These are phyloP conservation scores for Calephelis nemesis DNA, from an alignment of 1,140 invertebrate genomes.

Conservation along the genomic window DNA sequence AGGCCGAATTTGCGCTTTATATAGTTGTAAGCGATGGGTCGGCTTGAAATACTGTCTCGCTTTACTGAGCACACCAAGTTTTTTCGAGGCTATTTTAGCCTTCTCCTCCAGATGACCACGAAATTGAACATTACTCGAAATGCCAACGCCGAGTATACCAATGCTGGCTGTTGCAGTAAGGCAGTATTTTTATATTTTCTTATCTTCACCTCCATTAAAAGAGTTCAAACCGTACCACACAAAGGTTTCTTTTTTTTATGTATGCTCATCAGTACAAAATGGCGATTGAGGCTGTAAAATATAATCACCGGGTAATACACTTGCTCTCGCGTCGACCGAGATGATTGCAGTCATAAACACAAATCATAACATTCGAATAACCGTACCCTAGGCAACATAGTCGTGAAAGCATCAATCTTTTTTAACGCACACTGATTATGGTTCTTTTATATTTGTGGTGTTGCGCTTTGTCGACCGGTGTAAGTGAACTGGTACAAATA, in stretches of 20 bases:
- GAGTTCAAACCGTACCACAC: neutral
- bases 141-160: no score
- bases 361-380: constrained; percentile 57
- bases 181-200: neutral
- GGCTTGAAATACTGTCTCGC: no score
- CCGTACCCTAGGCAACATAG: constrained; percentile 28
- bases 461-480: neutral
- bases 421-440: neutral
- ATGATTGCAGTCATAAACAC: constrained; percentile 66
- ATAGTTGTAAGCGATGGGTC: no score
- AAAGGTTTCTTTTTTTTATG: constrained; percentile 1
- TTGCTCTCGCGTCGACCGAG: constrained; percentile 54
- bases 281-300: constrained; percentile 43
- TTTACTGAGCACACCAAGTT: no score
- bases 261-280: constrained; percentile 20
- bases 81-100: no score
- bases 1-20: no score
- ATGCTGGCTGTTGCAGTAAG: no score
- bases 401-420: constrained; percentile 7
- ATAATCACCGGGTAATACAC: constrained; percentile 59
- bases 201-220: neutral
- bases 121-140: no score
- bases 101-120: no score
- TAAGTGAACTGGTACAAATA: constrained; percentile 45
- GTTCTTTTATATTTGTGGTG: neutral